Percentiles rank a stretch among this genome's conserved stretches.
Evolutionary conservation across 2,888 invertebrate genomes (phyloP).

Genomic region (Xestia xanthographa): DNA sequence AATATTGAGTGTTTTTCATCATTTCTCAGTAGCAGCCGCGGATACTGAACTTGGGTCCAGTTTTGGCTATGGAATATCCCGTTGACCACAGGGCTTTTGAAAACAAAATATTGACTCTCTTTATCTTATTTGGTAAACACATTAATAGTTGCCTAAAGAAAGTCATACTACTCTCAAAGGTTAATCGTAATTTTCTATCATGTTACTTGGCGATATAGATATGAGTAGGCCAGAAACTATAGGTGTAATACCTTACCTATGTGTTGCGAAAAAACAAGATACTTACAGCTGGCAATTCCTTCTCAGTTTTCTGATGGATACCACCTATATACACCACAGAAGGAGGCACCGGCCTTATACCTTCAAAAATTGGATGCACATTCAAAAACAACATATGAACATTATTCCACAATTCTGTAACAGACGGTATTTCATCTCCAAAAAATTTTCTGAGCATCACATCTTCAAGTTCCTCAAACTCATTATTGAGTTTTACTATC

Average conservation of each 20-base stretch:
- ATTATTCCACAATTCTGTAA: slow-evolving; percentile 66
- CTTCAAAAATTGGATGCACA: slow-evolving; percentile 77
- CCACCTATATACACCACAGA: slow-evolving; percentile 81
- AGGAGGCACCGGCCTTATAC: slow-evolving; percentile 80
- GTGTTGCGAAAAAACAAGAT: neutral
- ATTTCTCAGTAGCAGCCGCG: too few species aligned
- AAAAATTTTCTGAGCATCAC: slow-evolving; percentile 60
- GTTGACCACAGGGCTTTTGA: neutral
- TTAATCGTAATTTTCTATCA: neutral
- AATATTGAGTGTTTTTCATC: too few species aligned
- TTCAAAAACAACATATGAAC: slow-evolving; percentile 82
- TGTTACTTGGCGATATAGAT: neutral
- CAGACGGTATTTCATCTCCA: slow-evolving; percentile 66
- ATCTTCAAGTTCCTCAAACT: slow-evolving; percentile 48
- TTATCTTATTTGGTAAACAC: neutral
- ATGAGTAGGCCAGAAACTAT: neutral
- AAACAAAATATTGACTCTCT: neutral
- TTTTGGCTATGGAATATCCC: neutral
- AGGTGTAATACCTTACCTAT: neutral
- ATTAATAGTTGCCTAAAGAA: neutral
- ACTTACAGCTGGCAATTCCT: slow-evolving; percentile 43
- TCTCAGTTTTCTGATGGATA: slow-evolving; percentile 34
- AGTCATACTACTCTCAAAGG: neutral
- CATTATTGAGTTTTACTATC: slow-evolving; percentile 43
- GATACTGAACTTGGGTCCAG: neutral